Conservation (phyloP, 2,797 vertebrate species). For the Meda fulgida region DNA sequence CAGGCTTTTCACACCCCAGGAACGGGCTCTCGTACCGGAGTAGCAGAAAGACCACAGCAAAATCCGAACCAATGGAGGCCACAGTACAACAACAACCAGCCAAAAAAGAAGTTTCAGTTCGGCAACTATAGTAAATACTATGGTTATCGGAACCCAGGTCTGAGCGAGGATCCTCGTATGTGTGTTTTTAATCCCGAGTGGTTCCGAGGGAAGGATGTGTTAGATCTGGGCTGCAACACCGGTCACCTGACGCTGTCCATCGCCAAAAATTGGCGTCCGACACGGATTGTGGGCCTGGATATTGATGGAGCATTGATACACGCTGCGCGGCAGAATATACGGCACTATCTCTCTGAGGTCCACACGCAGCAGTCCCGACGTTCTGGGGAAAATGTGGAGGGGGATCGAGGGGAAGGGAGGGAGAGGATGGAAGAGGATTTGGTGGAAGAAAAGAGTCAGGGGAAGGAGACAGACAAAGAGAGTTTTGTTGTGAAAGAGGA, state of each 20-base stretch:
- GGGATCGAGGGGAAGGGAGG: conserved; percentile 12
- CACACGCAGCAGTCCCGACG: conserved; percentile 74
- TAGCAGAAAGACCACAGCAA: conserved; percentile 61
- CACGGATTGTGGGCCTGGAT: conserved; percentile 87
- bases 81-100: conserved; percentile 61
- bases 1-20: conserved; percentile 71
- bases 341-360: conserved; percentile 89
- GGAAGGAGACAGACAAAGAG: conserved; percentile 57
- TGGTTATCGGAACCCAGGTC: conserved; percentile 90
- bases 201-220: conserved; percentile 87
- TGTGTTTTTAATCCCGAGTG: conserved; percentile 83
- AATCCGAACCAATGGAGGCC: conserved; percentile 50
- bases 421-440: neutral
- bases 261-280: conserved; percentile 84
- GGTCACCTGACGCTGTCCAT: conserved; percentile 91
- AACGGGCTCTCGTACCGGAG: conserved; percentile 55
- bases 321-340: conserved; percentile 89
- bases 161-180: conserved; percentile 83
- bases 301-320: conserved; percentile 86
- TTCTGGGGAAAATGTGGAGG: conserved; percentile 56
- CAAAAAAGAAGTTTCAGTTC: conserved; percentile 85
- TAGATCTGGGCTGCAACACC: conserved; percentile 92
- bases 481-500: conserved; percentile 40
- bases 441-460: conserved; percentile 46
- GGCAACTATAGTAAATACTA: conserved; percentile 97